Evolutionary conservation across 2,888 invertebrate genomes (phyloP).

Genomic region (Caprella mutica): DNA sequence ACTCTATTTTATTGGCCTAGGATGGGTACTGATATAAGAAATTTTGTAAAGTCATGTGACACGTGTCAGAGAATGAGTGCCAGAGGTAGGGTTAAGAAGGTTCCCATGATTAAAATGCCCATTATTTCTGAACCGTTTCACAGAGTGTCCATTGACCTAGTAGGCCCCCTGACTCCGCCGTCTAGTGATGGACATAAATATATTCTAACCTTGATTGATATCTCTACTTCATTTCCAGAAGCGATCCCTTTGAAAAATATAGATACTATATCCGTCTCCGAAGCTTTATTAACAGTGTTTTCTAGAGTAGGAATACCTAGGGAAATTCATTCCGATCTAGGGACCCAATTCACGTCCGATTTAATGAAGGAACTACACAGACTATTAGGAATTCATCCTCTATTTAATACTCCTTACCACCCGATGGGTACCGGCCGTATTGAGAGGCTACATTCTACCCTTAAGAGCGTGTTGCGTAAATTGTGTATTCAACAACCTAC

Average conservation of each 20-base stretch:
- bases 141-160: constrained; percentile 7
- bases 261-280: constrained; percentile 1
- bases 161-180: constrained; percentile 3
- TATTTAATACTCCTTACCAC: not conserved
- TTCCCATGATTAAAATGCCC: not conserved
- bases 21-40: constrained; percentile 1
- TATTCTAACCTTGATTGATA: constrained; percentile 9
- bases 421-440: not conserved
- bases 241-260: constrained; percentile 1
- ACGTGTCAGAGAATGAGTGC: not conserved
- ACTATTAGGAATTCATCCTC: not conserved
- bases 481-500: not conserved
- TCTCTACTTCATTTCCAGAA: constrained; percentile 15
- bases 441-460: not conserved
- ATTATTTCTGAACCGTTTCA: constrained; percentile 2
- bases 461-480: not conserved
- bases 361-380: not conserved
- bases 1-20: constrained; percentile 15
- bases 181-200: constrained; percentile 10
- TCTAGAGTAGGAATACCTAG: constrained; percentile 6
- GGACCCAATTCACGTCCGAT: constrained; percentile 8
- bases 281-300: constrained; percentile 7
- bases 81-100: not conserved
- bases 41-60: constrained; percentile 4
- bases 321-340: constrained; percentile 5